Evolutionary conservation across 1,140 invertebrate genomes (phyloP).

Genomic region (Zaprionus taronus): DNA sequence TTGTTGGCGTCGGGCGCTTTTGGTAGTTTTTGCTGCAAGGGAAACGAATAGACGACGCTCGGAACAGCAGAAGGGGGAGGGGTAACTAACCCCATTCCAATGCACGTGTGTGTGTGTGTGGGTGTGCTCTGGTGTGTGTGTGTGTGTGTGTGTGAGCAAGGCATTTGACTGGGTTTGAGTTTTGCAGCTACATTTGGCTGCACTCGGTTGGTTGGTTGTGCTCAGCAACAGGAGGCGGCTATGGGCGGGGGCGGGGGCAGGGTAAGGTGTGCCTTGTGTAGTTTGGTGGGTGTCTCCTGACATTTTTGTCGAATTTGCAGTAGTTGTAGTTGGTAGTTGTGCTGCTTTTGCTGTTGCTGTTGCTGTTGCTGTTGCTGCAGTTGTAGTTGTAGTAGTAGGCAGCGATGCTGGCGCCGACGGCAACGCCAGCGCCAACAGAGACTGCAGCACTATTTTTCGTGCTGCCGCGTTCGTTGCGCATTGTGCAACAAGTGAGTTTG

Average conservation of each 20-base stretch:
- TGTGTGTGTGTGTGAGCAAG: conserved; percentile 45
- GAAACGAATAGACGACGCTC: conserved; percentile 43
- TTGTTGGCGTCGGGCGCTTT: conserved; percentile 65
- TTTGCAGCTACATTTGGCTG: conserved; percentile 81
- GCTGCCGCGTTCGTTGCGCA: conserved; percentile 67
- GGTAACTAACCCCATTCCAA: conserved; percentile 35
- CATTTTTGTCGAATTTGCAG: conserved; percentile 82
- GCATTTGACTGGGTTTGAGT: conserved; percentile 75
- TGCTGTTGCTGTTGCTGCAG: conserved; percentile 9
- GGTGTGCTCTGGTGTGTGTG: conserved; percentile 14
- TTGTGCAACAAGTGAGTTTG: conserved; percentile 84
- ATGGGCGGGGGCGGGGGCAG: background rate
- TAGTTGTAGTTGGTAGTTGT: conserved; percentile 26
- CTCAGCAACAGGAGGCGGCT: conserved; percentile 3
- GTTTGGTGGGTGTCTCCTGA: conserved; percentile 79
- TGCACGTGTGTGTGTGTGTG: conserved; percentile 7
- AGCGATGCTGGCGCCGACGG: conserved; percentile 36
- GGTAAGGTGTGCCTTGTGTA: conserved; percentile 58
- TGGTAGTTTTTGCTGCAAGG: conserved; percentile 68
- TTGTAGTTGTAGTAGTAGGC: conserved; percentile 43
- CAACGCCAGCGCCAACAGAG: conserved; percentile 40
- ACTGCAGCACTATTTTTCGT: conserved; percentile 74
- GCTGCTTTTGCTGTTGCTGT: conserved; percentile 24
- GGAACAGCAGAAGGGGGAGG: background rate
- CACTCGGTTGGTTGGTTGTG: conserved; percentile 73